Base-by-base conservation (phyloP, 2,888 invertebrate genomes). In the Torymus tubicola region DNA sequence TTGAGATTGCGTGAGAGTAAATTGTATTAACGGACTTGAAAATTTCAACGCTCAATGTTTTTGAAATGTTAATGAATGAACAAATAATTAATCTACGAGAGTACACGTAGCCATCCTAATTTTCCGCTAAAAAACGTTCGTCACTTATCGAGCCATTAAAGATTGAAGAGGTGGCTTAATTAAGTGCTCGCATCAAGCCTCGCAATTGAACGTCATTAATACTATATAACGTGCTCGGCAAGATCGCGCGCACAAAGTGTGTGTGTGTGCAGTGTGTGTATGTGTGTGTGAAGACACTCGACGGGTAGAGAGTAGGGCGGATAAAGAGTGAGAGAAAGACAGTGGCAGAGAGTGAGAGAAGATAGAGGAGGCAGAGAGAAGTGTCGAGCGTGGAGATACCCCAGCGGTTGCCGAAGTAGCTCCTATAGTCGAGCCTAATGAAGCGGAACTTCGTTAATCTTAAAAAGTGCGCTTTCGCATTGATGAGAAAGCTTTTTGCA, bases 361-460 rank as follows among this genome's bases (percentile, higher is more conserved):
- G 21, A 21, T 21, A 21, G 21, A 64, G 42, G 21, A 24, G 81
- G 42, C 42, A 60, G 69, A 18, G 69, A 18, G 75, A 31, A 53
- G 18, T 52, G 63, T 42, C 42, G 42, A 55, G 12, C 31, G 55
- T 21, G 31, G 55, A 55, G 69, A 76, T 69, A 31, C 68, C 42
- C 69, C 55, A 61, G 55, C 42, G 61, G 63, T 57, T 24, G 55
- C n/a, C 69, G 69, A 69, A 55, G 76, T 63, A 42, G 42, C 42
- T 42, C 42, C 69, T 69, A 68, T 18, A 76, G 70, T 82, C 75
- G 83, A 83, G 80, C 84, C 81, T 84, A 87, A 87, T 85, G 86
- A 87, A 83, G 84, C 82, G 84, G 83, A 84, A 86, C 85, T 86
- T 86, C 82, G 85, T 87, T 86, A 85, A 75, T 84, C 80, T 83